Conservation (phyloP, 2,113 vertebrate species). For the Panthera tigris region DNA sequence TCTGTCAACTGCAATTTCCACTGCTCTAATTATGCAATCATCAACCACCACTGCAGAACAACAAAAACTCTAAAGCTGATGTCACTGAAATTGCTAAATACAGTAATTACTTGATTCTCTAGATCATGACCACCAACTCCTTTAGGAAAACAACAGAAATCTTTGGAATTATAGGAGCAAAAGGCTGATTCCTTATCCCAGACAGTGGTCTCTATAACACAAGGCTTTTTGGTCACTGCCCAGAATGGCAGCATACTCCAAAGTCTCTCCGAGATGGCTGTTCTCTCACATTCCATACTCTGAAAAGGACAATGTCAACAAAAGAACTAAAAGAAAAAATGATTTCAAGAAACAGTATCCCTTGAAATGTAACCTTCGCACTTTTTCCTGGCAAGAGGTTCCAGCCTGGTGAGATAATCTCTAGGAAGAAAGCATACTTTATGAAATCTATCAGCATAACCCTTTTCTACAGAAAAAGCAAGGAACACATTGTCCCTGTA, state of each 20-base stretch:
- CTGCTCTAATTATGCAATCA: conserved; percentile 67
- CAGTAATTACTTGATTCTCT: conserved; percentile 62
- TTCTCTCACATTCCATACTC: conserved; percentile 37
- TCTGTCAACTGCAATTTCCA: conserved; percentile 61
- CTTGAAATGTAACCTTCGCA: conserved; percentile 50
- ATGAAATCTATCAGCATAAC: conserved; percentile 36
- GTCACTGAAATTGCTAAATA: conserved; percentile 52
- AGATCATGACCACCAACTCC: conserved; percentile 41
- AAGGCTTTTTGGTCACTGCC: conserved; percentile 31
- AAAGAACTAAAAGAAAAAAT: conserved; percentile 19
- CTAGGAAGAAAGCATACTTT: conserved; percentile 6
- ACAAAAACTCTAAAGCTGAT: conserved; percentile 54
- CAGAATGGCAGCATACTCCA: neutral
- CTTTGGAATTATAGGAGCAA: conserved; percentile 22
- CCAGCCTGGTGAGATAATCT: conserved; percentile 29
- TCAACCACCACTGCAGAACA: conserved; percentile 38
- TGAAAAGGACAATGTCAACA: conserved; percentile 35
- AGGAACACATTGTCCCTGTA: neutral
- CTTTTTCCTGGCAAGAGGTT: conserved; percentile 56
- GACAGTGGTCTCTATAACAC: neutral
- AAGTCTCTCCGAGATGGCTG: conserved; percentile 42
- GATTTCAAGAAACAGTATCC: neutral
- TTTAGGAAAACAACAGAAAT: conserved; percentile 55
- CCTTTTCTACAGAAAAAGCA: conserved; percentile 20
- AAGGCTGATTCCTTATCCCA: conserved; percentile 17